Evolutionary conservation across 1,140 invertebrate species (phyloP).

Genomic region (Meloidogyne hapla): DNA sequence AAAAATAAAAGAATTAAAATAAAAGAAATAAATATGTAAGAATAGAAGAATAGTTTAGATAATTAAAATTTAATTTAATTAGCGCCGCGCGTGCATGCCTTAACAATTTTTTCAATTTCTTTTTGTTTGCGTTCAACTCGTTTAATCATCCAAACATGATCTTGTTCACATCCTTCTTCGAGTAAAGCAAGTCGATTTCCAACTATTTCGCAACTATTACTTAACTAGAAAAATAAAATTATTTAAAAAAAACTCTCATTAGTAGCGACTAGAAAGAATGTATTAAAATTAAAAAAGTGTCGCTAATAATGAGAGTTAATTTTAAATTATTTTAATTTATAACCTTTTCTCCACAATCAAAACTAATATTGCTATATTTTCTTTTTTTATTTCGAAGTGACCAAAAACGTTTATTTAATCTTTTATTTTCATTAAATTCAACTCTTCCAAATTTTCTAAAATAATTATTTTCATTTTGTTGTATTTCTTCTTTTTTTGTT

Average conservation of each 20-base stretch:
- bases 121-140: not conserved
- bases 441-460: not conserved
- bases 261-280: too few relatives aligned
- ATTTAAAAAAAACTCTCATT: too few relatives aligned
- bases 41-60: not conserved
- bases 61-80: not conserved
- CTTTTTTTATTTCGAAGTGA: not conserved
- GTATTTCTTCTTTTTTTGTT: not conserved
- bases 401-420: not conserved
- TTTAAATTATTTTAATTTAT: too few relatives aligned
- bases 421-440: not conserved
- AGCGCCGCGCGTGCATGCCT: constrained; percentile 13
- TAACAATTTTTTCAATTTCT: constrained; percentile 16
- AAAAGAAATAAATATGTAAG: not conserved
- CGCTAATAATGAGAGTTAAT: too few relatives aligned
- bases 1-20: not conserved
- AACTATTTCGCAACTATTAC: not conserved
- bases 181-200: constrained; percentile 7
- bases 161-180: not conserved
- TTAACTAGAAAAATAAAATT: not conserved
- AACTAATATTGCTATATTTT: not conserved
- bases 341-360: not conserved
- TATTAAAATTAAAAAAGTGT: too few relatives aligned
- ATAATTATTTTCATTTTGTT: too few relatives aligned
- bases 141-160: constrained; percentile 7